A percentile compares a stretch with the other conserved stretches of the same genome.
Evolutionary conservation across 1,140 invertebrate species (phyloP).

Genomic region (Araneus ventricosus): DNA sequence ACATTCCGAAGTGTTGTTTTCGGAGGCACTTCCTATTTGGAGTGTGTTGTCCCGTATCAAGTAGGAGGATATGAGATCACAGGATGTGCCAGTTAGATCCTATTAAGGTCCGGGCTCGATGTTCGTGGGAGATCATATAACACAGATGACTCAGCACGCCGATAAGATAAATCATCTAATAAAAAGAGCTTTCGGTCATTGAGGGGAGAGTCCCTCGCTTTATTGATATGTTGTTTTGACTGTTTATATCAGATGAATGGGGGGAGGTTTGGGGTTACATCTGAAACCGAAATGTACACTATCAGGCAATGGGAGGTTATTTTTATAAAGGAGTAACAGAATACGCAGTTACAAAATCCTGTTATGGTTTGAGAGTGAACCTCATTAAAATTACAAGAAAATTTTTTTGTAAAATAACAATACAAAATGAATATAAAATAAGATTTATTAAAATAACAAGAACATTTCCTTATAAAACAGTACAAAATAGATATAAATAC

Average conservation of each 20-base stretch:
- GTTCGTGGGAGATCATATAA: slow-evolving; percentile 3
- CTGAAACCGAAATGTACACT: neutral
- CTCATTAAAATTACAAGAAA: no score
- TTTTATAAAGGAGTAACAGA: no score
- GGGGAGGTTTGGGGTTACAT: neutral
- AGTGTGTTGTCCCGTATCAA: neutral
- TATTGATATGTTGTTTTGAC: neutral
- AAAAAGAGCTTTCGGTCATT: neutral
- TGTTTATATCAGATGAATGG: no score
- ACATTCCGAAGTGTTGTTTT: neutral
- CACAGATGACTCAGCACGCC: slow-evolving; percentile 19
- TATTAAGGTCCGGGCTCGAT: slow-evolving; percentile 45
- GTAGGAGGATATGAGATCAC: slow-evolving; percentile 59
- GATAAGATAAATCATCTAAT: neutral
- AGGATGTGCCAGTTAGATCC: slow-evolving; percentile 43
- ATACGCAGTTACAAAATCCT: no score
- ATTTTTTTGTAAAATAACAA: no score
- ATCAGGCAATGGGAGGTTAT: no score
- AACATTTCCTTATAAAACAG: no score
- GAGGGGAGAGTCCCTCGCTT: neutral
- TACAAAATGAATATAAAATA: no score
- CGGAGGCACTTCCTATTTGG: slow-evolving; percentile 14
- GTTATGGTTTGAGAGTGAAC: no score
- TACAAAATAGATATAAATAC: no score
- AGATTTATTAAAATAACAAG: no score